A percentile compares a stretch with the other conserved stretches of the same genome.
phyloP scores from a whole-genome alignment of 2,113 vertebrate genomes.

The Corvus cornix region DNA sequence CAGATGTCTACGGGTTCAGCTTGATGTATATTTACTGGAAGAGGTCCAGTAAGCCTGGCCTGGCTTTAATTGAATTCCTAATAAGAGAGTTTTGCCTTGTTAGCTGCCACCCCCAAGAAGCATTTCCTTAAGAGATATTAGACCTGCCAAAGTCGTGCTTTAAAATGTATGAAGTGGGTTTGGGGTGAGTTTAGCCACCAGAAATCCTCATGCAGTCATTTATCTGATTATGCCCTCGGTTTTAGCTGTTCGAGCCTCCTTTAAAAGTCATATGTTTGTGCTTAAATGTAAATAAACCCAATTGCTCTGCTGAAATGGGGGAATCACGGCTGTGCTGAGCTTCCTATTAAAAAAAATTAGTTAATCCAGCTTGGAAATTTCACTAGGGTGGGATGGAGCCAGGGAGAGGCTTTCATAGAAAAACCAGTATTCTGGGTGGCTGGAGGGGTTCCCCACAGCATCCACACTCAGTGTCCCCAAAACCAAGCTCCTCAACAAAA shows the following conservation, averaged over 20 bases:
- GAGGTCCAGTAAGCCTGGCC: neutral
- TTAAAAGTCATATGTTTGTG: neutral
- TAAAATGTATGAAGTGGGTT: neutral
- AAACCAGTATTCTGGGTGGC: neutral
- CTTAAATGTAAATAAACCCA: neutral
- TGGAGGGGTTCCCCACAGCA: accelerated
- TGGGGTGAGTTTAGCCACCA: neutral
- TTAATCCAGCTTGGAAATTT: neutral
- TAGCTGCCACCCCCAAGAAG: neutral
- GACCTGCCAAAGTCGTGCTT: neutral
- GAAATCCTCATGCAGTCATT: neutral
- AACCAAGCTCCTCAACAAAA: neutral
- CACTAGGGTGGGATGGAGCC: neutral
- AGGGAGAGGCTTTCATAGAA: neutral
- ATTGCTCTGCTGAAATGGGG: neutral
- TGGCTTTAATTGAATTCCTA: neutral
- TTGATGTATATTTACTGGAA: neutral
- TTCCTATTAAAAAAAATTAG: neutral
- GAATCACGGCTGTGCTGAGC: neutral
- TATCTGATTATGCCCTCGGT: neutral
- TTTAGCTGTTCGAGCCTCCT: neutral
- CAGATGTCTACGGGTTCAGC: neutral
- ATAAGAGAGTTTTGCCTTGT: conserved; percentile 1
- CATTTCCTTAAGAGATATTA: neutral
- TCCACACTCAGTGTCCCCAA: neutral